Conservation (phyloP, 2,113 vertebrate species). For the Gambusia holbrooki region DNA sequence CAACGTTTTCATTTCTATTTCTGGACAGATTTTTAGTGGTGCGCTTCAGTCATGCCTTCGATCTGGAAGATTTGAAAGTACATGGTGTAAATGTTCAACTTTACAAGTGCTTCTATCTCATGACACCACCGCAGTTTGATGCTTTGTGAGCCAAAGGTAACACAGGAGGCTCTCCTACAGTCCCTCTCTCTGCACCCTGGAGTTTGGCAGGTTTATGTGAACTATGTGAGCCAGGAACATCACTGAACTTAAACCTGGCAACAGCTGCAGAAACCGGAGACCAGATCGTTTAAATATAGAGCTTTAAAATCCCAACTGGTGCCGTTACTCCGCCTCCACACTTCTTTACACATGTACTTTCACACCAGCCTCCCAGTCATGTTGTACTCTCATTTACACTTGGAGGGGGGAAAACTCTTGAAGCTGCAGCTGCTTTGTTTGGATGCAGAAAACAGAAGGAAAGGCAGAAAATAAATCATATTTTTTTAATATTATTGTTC, state of each 20-base stretch:
- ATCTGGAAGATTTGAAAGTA: too few relatives aligned
- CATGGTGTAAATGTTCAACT: too few relatives aligned
- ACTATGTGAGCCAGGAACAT: slow-evolving; percentile 55
- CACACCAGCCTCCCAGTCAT: slow-evolving; percentile 56
- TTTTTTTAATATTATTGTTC: neutral
- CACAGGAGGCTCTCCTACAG: slow-evolving; percentile 12
- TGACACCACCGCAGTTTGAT: neutral
- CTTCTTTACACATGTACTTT: slow-evolving; percentile 70
- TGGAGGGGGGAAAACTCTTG: slow-evolving; percentile 6
- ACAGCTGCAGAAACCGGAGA: slow-evolving; percentile 86
- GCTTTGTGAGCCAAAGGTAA: slow-evolving; percentile 4
- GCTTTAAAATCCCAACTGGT: slow-evolving; percentile 69
- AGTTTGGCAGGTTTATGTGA: slow-evolving; percentile 64
- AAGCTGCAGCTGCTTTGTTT: slow-evolving; percentile 27
- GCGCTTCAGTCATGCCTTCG: too few relatives aligned
- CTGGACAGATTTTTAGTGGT: neutral
- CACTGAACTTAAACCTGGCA: slow-evolving; percentile 81
- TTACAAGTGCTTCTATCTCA: too few relatives aligned
- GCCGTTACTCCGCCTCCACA: slow-evolving; percentile 63
- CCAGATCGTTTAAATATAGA: slow-evolving; percentile 72
- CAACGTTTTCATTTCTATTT: neutral
- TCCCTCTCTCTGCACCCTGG: slow-evolving; percentile 24
- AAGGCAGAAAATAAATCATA: neutral
- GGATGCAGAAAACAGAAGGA: neutral
- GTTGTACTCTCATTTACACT: slow-evolving; percentile 63